Conservation (phyloP, 2,113 vertebrate species). For the Catagonus wagneri region DNA sequence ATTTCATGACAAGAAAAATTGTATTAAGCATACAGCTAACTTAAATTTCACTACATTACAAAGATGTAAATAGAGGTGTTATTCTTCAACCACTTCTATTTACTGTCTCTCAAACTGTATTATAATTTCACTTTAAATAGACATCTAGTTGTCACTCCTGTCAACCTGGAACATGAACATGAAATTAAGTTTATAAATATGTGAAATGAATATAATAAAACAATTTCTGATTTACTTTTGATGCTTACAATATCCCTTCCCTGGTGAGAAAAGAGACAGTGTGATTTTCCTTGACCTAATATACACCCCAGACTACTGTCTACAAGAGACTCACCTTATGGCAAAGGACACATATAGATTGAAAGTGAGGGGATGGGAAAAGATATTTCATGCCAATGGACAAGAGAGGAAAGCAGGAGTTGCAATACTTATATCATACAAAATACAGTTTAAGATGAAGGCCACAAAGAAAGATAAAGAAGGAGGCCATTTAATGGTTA, state of each 20-base stretch:
- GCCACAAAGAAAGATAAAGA: too few species aligned
- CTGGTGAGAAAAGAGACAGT: background rate
- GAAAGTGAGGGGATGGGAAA: too few species aligned
- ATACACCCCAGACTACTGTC: background rate
- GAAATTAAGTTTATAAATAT: slow-evolving; percentile 39
- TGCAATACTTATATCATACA: too few species aligned
- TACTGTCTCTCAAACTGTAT: slow-evolving; percentile 78
- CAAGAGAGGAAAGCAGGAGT: too few species aligned
- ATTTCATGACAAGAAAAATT: slow-evolving; percentile 66
- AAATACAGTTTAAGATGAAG: too few species aligned
- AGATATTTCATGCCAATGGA: too few species aligned
- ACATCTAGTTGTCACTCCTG: slow-evolving; percentile 47
- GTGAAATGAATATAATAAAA: slow-evolving; percentile 8
- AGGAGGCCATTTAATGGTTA: too few species aligned
- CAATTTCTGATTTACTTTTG: background rate
- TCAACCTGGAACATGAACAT: background rate
- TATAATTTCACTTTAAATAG: slow-evolving; percentile 73
- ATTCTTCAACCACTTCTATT: slow-evolving; percentile 56
- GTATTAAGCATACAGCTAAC: slow-evolving; percentile 65
- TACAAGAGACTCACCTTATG: too few species aligned
- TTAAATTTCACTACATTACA: slow-evolving; percentile 70
- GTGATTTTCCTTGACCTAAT: background rate
- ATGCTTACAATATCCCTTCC: background rate
- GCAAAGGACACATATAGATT: too few species aligned
- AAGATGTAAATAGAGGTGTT: background rate